Evolutionary conservation across 2,888 invertebrate species (phyloP), one percentile per base, ranked within the genome.

Genomic region (Limnephilus marmoratus): DNA sequence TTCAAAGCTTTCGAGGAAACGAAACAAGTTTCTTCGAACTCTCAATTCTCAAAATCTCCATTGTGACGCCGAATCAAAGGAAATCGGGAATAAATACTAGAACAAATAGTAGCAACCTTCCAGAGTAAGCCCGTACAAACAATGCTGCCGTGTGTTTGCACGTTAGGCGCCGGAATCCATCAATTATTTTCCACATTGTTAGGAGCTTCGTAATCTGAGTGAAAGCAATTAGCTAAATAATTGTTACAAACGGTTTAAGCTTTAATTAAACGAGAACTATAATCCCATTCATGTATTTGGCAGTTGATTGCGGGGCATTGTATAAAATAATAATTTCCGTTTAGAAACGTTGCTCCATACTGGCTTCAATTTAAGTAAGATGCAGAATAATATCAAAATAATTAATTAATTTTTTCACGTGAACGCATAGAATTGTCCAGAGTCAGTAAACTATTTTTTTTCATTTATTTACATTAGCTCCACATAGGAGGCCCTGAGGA

Each of bases 61-160:
- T 86, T 86, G 86, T 53, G 86, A 49, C 29, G 53, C 31, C 0
- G 41, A 41, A 89, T 89, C 80, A 89, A 89, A 89, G 80, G 37
- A 34, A 89, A 89, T 31, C 18, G n/a, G 11, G 81, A 80, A 89
- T 80, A n/a, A 89, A 89, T 34, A 68, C 80, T 11, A 80, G n/a
- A 89, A 89, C 81, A 89, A 89, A 89, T n/a, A 89, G 34, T 3
- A 11, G 3, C 37, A 11, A 68, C 68, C 37, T 34, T 83, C 83
- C 31, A 34, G 83, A 37, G 37, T 37, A 37, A 31, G 82, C 34
- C 18, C 31, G 37, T 37, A 41, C 34, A 83, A 83, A 83, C 83
- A 83, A 83, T 37, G 83, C 37, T 37, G 24, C 37, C 24, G 24
- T 68, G 9, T 68, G 68, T 24, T 68, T 7, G 68, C 68, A 68